Base-by-base conservation (phyloP, 2,113 vertebrate genomes). In the Pao palembangensis region DNA sequence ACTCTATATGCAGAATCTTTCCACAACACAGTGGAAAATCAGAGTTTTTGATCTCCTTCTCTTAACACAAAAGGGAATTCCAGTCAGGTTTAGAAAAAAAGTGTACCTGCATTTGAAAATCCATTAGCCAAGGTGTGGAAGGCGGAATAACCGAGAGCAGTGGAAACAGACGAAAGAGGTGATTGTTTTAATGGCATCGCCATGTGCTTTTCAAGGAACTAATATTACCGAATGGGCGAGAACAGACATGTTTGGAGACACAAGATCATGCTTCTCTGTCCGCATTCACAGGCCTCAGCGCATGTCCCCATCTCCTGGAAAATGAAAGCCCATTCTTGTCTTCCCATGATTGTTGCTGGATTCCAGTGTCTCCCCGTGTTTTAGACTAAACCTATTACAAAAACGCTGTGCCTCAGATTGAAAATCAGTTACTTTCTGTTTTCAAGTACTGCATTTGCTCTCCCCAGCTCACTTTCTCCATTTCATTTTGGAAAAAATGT, bases 101-200 rank as follows among this genome's bases (percentile, higher is more conserved):
- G 80, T 38, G 77, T 71, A 84, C 81, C 81, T 86, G 81, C 85
- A 85, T 89, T 88, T 88, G 81, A 85, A 87, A 89, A 87, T 85
- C 86, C 87, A 89, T 89, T 88, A 87, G 83, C 74, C 73, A 61
- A 83, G 80, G 78, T 66, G 68, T 69, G 60, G 74, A 79, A 79
- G 75, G 80, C 54, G 76, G 49, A 80, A 74, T 60, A 76, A 84
- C 73, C n/a, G 72, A 75, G 66, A 76, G 72, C 62, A 68, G 82
- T 67, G 69, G 79, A 83, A 76, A 70, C 66, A 72, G 78, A 89
- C 86, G 78, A 89, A 88, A 88, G 79, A 72, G 67, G 65, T 67
- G 82, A 85, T 61, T 85, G 79, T 84, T 70, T 83, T 53, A 44
- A 56, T 69, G 82, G 69, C 74, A 57, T 61, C 61, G 74, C 69